A percentile compares a stretch with the other conserved stretches of the same genome.
These are phyloP conservation scores for Stichopus horrens DNA, from an alignment of 53 echinoderm and acorn worm genomes.

Conservation along the genomic window DNA sequence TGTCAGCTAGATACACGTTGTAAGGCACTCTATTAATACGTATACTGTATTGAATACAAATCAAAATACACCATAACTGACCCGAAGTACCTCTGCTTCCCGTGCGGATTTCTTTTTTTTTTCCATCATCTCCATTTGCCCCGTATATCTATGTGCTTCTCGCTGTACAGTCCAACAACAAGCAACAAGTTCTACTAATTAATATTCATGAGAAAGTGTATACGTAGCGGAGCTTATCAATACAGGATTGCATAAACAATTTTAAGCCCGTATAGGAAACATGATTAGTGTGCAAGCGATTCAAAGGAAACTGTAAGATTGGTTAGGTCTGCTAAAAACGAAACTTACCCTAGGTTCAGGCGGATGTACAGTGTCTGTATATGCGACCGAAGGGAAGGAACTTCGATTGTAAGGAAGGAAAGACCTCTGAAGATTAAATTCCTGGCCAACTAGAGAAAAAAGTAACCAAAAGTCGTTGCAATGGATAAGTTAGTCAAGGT, in stretches of 20 bases:
- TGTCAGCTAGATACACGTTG: too few species aligned
- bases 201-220: constrained; percentile 43
- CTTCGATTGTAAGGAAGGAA: constrained; percentile 41
- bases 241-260: constrained; percentile 38
- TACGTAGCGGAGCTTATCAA: constrained; percentile 16
- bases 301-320: constrained; percentile 38
- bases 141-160: too few species aligned
- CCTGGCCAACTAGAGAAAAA: constrained; percentile 43
- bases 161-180: background rate
- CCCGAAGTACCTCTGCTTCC: constrained; percentile 9
- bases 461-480: constrained; percentile 39
- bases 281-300: constrained; percentile 27
- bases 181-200: background rate
- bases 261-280: constrained; percentile 27
- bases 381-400: constrained; percentile 45
- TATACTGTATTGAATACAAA: too few species aligned
- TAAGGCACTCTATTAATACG: too few species aligned
- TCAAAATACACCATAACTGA: background rate
- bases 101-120: background rate
- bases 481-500: constrained; percentile 53
- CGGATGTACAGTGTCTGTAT: constrained; percentile 37
- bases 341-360: constrained; percentile 38
- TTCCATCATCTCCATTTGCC: too few species aligned
- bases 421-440: constrained; percentile 49
- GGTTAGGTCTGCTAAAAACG: constrained; percentile 32